Conservation (phyloP, 2,888 invertebrate genomes). For the Lithophane socia region DNA sequence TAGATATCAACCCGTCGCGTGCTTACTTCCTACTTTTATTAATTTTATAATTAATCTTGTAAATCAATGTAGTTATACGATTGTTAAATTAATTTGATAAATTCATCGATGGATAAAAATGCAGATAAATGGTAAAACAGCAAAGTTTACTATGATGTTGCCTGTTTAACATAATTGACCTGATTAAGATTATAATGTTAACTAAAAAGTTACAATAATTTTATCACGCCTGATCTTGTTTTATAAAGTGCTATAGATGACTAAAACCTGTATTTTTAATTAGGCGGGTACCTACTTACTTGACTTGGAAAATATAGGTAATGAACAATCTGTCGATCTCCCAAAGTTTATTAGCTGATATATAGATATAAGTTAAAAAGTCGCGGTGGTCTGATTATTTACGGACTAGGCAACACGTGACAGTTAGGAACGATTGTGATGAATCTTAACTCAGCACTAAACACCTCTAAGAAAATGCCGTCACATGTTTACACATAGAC, state of each 20-base stretch:
- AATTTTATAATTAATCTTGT: slow-evolving; percentile 36
- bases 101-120: slow-evolving; percentile 48
- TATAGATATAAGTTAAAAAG: neutral
- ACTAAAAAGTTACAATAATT: slow-evolving; percentile 21
- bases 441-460: slow-evolving; percentile 28
- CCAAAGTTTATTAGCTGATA: neutral
- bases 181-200: slow-evolving; percentile 41
- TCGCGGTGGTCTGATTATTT: slow-evolving; percentile 30
- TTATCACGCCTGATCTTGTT: slow-evolving; percentile 36
- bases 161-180: slow-evolving; percentile 50
- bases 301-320: neutral
- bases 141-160: slow-evolving; percentile 54
- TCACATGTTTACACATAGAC: slow-evolving; percentile 51
- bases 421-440: slow-evolving; percentile 24
- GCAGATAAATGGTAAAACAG: slow-evolving; percentile 58
- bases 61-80: slow-evolving; percentile 39
- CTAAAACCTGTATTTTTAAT: slow-evolving; percentile 26
- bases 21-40: slow-evolving; percentile 34
- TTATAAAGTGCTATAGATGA: slow-evolving; percentile 33
- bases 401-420: slow-evolving; percentile 20
- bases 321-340: neutral
- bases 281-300: neutral
- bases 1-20: neutral
- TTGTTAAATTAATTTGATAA: slow-evolving; percentile 50
- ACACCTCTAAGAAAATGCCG: slow-evolving; percentile 40